phyloP scores from a whole-genome alignment of 2,888 invertebrate species.

The Psylliodes chrysocephalus region DNA sequence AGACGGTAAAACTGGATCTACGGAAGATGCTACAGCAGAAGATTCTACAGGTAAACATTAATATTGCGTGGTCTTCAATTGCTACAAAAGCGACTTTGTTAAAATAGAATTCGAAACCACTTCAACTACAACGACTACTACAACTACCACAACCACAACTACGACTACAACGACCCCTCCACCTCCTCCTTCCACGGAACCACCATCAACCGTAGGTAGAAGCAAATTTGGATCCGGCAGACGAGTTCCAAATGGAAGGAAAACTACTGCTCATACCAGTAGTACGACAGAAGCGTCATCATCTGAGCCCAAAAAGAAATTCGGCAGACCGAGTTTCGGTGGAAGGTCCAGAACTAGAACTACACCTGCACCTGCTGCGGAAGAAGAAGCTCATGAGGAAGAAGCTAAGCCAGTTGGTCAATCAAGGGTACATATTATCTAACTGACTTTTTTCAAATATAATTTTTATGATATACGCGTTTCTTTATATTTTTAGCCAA shows the following conservation, averaged over 20 bases:
- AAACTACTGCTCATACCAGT: slow-evolving; percentile 54
- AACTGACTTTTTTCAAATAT: not conserved
- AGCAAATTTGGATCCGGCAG: slow-evolving; percentile 50
- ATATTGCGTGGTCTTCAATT: not conserved
- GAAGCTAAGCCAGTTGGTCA: slow-evolving; percentile 62
- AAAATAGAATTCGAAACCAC: slow-evolving; percentile 59
- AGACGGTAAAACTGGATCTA: slow-evolving; percentile 49
- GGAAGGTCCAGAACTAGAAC: slow-evolving; percentile 61
- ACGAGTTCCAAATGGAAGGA: slow-evolving; percentile 51
- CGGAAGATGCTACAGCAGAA: slow-evolving; percentile 44
- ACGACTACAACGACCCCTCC: slow-evolving; percentile 64
- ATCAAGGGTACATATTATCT: slow-evolving; percentile 49
- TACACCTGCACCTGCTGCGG: slow-evolving; percentile 57
- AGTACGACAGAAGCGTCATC: slow-evolving; percentile 63
- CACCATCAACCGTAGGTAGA: slow-evolving; percentile 54
- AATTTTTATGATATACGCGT: too few species aligned
- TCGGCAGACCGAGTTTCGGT: slow-evolving; percentile 63
- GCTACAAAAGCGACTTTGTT: too few species aligned
- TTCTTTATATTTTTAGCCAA: slow-evolving; percentile 53
- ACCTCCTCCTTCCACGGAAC: slow-evolving; percentile 63
- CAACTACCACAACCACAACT: slow-evolving; percentile 66
- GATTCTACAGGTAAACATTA: slow-evolving; percentile 41
- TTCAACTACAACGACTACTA: slow-evolving; percentile 69
- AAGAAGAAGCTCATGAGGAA: slow-evolving; percentile 60
- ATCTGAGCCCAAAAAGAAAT: slow-evolving; percentile 66